Evolutionary conservation across 1,140 invertebrate genomes (phyloP), one percentile per base, ranked within the genome.

Genomic region (Trachelipus rathkii): DNA sequence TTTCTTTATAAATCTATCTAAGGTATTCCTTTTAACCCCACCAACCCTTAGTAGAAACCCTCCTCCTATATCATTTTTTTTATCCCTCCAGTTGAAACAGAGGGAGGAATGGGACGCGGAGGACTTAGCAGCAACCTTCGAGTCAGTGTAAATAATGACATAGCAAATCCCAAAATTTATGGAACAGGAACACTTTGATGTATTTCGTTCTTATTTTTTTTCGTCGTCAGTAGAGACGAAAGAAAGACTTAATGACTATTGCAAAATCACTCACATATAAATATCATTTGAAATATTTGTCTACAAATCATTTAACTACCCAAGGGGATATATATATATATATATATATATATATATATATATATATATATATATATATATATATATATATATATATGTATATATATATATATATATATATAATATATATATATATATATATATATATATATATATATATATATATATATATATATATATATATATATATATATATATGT

Each of bases 361-460:
- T 60, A 60, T 19, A 60, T 15, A 19, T 60, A 60, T 60, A 19
- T 60, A 19, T 60, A 60, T 60, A 60, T 60, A 60, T 60, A 60
- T 70, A 33, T 70, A 70, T 33, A 70, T 70, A 70, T 70, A 70
- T 70, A 70, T 70, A 33, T 70, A 70, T 70, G 10, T 70, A 33
- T 70, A 70, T 70, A 70, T 70, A 33, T 70, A 70, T 70, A 33
- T 70, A 70, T 70, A 70, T 70, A 33, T 70, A 70, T 70, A 70
- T 23, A 10, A 69, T 69, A 70, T 70, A 23, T 70, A 23, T 21
- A 70, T 70, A 33, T 70, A 33, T 33, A 70, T 70, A 70, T 70
- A 70, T 21, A 60, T 60, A 60, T n/a, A 60, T n/a, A 21, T n/a
- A 60, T 60, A 21, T 21, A 60, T 21, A 21, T 21, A 60, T 60